phyloP scores from a whole-genome alignment of 2,888 invertebrate species.

The Epirrita christyi region DNA sequence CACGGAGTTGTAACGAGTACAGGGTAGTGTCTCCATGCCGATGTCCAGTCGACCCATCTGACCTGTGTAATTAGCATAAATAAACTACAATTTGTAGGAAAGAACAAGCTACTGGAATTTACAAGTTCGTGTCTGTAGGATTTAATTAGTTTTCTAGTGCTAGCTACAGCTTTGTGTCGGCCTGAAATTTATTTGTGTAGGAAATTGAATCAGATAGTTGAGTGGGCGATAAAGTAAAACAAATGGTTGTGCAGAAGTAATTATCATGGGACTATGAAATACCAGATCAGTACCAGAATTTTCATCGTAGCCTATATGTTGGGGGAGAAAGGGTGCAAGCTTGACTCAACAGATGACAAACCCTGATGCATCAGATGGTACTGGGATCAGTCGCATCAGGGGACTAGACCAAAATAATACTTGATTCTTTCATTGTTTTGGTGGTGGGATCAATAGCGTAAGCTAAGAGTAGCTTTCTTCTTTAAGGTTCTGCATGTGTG shows the following conservation, averaged over 20 bases:
- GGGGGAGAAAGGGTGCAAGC: no score
- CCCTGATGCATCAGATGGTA: no score
- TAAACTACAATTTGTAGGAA: conserved; percentile 19
- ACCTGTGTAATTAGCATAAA: conserved; percentile 57
- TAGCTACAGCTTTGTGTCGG: conserved; percentile 10
- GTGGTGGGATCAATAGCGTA: no score
- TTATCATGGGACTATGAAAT: neutral
- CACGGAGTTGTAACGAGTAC: conserved; percentile 93
- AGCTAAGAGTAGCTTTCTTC: no score
- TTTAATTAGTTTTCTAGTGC: conserved; percentile 18
- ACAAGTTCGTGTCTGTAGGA: conserved; percentile 5
- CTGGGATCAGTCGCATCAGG: no score
- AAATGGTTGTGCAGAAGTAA: conserved; percentile 12
- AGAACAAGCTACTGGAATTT: neutral
- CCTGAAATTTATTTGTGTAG: conserved; percentile 15
- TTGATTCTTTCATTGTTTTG: no score
- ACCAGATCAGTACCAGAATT: no score
- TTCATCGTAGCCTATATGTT: no score
- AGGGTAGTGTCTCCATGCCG: conserved; percentile 92
- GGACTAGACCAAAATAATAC: no score
- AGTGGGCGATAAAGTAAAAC: conserved; percentile 21
- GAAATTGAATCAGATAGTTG: conserved; percentile 25
- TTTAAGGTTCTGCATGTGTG: no score
- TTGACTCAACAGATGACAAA: no score
- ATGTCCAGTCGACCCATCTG: conserved; percentile 91